Evolutionary conservation across 2,113 vertebrate genomes (phyloP), one percentile per base, ranked within the genome.

Genomic region (Scophthalmus maximus): DNA sequence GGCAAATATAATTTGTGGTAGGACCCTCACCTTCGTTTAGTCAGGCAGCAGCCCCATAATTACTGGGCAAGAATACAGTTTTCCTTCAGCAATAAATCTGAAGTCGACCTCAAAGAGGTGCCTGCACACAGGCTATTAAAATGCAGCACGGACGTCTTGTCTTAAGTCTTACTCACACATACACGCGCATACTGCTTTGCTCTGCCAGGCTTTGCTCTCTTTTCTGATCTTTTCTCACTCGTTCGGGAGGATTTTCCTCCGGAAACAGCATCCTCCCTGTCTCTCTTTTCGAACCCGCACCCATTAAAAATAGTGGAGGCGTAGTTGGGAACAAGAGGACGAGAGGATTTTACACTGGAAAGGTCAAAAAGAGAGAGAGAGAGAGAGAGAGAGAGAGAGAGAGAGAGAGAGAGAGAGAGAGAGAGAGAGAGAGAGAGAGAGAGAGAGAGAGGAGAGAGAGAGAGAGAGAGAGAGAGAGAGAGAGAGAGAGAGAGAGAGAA

Each of bases 341-440:
- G 58, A 32, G 55, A 44, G 56, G 58, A 64, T 75, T 85, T 90
- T 79, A 73, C 52, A 83, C 68, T 50, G 63, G 84, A 88, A 91
- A 91, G 89, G 88, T 92, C 85, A 87, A 34, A 8, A 17, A 9
- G n/a, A 17, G 32, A 40, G 10, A 69, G 75, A 78, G 79, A 86
- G 36, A 10, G 6, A 11, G 15, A 32, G 27, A 56, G 23, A 73
- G 65, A 75, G 56, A 40, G 52, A 73, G 68, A 78, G 76, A 76
- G 76, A 44, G 17, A 44, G 79, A 78, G 66, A 68, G 61, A 56
- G 64, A 4, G 36, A 67, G 73, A 73, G 30, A 76, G 78, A 75
- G 60, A 73, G 67, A 57, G 73, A 77, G 49, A 76, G 57, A 42
- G 59, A 68, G 59, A 59, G 49, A 81, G 65, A 59, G 68, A 72